A percentile compares a stretch with the other conserved stretches of the same genome.
Evolutionary conservation across 2,797 vertebrate species (phyloP).

Genomic region (Anguilla pacifica): DNA sequence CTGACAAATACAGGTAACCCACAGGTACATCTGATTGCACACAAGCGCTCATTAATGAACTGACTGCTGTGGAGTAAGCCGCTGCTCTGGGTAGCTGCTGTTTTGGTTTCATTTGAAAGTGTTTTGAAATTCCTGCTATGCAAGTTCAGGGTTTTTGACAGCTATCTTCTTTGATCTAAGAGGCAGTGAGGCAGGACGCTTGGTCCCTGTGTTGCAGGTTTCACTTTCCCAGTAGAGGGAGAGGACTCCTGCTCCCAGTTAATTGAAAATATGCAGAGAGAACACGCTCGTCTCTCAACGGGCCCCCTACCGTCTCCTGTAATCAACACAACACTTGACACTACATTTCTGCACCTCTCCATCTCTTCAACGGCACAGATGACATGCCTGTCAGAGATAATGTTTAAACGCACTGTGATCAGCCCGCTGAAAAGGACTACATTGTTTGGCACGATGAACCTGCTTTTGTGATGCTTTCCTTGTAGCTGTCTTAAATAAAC

Average conservation of each 20-base stretch:
- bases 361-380: conserved; percentile 32
- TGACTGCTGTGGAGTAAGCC: background rate
- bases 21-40: conserved; percentile 29
- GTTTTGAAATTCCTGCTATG: conserved; percentile 34
- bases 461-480: conserved; percentile 27
- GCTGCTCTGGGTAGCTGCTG: conserved; percentile 1
- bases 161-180: conserved; percentile 37
- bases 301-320: conserved; percentile 41
- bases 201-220: conserved; percentile 33
- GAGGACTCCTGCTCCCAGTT: conserved; percentile 31
- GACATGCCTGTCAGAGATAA: conserved; percentile 46
- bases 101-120: conserved; percentile 36
- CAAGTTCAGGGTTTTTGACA: conserved; percentile 21
- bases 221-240: conserved; percentile 16
- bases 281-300: conserved; percentile 40
- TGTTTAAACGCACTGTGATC: conserved; percentile 31
- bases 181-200: background rate
- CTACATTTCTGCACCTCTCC: conserved; percentile 42
- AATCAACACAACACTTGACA: conserved; percentile 51
- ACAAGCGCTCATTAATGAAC: conserved; percentile 38
- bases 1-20: conserved; percentile 6
- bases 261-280: conserved; percentile 47
- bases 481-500: conserved; percentile 38
- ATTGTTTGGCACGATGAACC: conserved; percentile 29
- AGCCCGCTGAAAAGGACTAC: conserved; percentile 35